Base-by-base conservation (phyloP, 2,113 vertebrate genomes). In the Callocephalon fimbriatum region DNA sequence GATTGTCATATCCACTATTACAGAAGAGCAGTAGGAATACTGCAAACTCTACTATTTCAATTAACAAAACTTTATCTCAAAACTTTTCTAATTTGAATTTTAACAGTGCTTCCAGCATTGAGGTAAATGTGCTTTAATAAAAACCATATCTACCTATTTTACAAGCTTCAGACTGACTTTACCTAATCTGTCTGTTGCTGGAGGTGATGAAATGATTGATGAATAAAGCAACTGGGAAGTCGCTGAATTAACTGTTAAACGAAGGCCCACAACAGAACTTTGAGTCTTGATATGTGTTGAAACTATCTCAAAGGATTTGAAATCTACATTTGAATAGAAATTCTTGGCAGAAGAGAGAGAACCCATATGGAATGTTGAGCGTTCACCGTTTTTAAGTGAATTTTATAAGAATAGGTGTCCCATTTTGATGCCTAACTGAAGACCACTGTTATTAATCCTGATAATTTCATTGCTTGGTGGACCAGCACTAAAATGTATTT, bases 141-240 rank as follows among this genome's bases (percentile, higher is more conserved):
- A 82, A 75, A 63, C 4, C 1, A 0, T 50, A 82, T 63, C 56
- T 93, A 12, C 38, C 77, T 90, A 21, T 85, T 90, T 77, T 74
- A 81, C 10, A 67, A 67, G 18, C 17, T 88, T 93, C n/a, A 59
- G 25, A 45, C 6, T 91, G 45, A 71, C 31, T 1, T 82, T 65
- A 35, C 20, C 20, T 81, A 66, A 51, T 70, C 17, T 73, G 23
- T 51, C 53, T 70, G 0, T 59, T 74, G 25, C 51, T 93, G 61
- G 51, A 54, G 38, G 19, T 86, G 59, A 71, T 63, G 59, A 94
- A 88, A 90, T 83, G 37, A 90, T 62, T 90, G 70, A 76, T 62
- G 65, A 94, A 67, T 54, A 92, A 93, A 95, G 23, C 62, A 92
- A 40, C 35, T 51, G 47, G 31, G 58, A 92, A 94, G 80, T 62